phyloP scores from a whole-genome alignment of 2,888 invertebrate species.

The Ceraclea dissimilis region DNA sequence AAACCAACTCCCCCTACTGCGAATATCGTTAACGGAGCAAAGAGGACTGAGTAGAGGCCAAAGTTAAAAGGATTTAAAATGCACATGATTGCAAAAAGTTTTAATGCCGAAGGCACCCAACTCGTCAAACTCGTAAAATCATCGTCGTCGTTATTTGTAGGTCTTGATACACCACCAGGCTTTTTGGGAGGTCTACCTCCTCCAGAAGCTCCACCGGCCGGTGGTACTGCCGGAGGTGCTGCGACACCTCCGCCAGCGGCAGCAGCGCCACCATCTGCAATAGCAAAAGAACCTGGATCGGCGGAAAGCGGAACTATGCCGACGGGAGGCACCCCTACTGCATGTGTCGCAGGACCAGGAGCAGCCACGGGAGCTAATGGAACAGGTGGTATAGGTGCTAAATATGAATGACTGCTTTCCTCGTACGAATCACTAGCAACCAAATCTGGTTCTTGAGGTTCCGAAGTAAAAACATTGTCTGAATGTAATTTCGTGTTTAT shows the following conservation, averaged over 20 bases:
- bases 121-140: slow-evolving; percentile 41
- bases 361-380: slow-evolving; percentile 12
- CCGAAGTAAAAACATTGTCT: slow-evolving; percentile 43
- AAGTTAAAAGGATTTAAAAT: slow-evolving; percentile 53
- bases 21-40: slow-evolving; percentile 56
- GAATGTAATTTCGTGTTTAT: slow-evolving; percentile 62
- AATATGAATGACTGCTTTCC: slow-evolving; percentile 7
- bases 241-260: slow-evolving; percentile 9
- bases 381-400: slow-evolving; percentile 15
- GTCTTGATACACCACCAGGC: slow-evolving; percentile 12
- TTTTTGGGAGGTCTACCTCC: neutral
- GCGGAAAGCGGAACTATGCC: neutral
- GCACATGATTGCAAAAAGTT: slow-evolving; percentile 46
- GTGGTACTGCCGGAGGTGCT: neutral
- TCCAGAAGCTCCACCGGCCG: slow-evolving; percentile 1
- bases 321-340: slow-evolving; percentile 19
- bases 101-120: slow-evolving; percentile 45
- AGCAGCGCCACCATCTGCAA: slow-evolving; percentile 6
- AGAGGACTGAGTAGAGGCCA: slow-evolving; percentile 50
- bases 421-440: slow-evolving; percentile 10
- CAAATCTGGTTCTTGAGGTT: slow-evolving; percentile 30
- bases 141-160: slow-evolving; percentile 31
- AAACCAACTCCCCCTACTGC: slow-evolving; percentile 55
- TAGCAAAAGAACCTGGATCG: slow-evolving; percentile 3
- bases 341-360: slow-evolving; percentile 26